Evolutionary conservation across 2,888 invertebrate species (phyloP).

Genomic region (Polia nebulosa): DNA sequence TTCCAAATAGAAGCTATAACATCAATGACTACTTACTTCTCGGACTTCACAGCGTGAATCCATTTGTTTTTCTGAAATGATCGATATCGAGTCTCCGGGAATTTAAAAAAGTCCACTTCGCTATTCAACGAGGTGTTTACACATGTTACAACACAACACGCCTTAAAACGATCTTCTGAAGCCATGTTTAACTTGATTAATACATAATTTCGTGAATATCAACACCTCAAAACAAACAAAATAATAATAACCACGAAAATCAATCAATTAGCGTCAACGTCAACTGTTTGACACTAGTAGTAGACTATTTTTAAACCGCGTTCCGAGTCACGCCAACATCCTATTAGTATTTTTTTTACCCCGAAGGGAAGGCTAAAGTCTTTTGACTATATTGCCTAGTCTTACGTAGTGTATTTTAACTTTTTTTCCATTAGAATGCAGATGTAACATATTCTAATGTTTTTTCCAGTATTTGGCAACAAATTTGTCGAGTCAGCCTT

Average conservation of each 20-base stretch:
- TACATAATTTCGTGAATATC: not conserved
- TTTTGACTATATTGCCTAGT: too few species aligned
- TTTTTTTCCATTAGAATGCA: too few species aligned
- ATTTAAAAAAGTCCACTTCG: constrained; percentile 15
- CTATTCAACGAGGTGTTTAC: constrained; percentile 19
- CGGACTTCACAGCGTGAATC: constrained; percentile 6
- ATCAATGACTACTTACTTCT: constrained; percentile 28
- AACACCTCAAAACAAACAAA: not conserved
- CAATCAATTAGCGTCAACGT: constrained; percentile 1
- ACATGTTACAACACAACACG: constrained; percentile 37
- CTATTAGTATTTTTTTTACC: too few species aligned
- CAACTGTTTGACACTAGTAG: not conserved
- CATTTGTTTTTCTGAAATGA: constrained; percentile 18
- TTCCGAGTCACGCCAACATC: too few species aligned
- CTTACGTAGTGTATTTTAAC: too few species aligned
- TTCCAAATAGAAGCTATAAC: not conserved
- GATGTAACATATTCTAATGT: too few species aligned
- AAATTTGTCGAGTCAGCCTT: too few species aligned
- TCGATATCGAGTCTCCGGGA: not conserved
- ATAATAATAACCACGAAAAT: not conserved
- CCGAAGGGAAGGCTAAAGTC: too few species aligned
- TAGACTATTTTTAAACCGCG: too few species aligned
- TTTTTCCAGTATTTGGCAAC: too few species aligned
- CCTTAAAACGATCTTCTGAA: not conserved
- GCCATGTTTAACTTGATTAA: constrained; percentile 4